These are phyloP conservation scores for Varanus komodoensis DNA, from an alignment of 2,113 vertebrate species.

Conservation along the genomic window DNA sequence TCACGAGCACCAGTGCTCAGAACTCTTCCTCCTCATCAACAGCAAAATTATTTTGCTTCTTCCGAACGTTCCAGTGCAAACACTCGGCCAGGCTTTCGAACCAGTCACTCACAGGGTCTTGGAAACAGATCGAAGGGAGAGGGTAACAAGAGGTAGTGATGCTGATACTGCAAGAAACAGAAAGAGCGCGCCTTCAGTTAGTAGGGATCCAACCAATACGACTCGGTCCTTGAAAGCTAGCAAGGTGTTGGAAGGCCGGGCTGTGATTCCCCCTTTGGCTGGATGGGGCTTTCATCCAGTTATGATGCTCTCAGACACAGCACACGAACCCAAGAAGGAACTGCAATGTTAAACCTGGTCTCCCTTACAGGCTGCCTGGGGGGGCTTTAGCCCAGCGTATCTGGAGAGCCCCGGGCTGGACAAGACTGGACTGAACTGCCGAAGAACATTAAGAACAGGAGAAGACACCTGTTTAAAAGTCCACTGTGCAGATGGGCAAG, in stretches of 20 bases:
- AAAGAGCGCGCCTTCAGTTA: conserved; percentile 4
- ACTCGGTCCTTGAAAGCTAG: not conserved
- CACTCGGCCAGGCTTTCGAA: conserved; percentile 87
- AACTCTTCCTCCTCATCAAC: conserved; percentile 74
- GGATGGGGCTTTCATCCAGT: not conserved
- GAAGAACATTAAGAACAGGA: too few relatives aligned
- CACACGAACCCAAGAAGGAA: not conserved
- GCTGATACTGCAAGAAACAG: conserved; percentile 77
- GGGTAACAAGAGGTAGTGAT: conserved; percentile 90
- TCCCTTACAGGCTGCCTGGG: too few relatives aligned
- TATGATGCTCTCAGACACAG: not conserved
- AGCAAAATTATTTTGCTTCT: conserved; percentile 82
- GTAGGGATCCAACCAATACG: not conserved
- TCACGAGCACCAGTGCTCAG: conserved; percentile 12
- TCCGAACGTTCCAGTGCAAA: conserved; percentile 87
- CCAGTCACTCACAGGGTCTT: conserved; percentile 86
- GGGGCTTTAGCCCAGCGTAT: too few relatives aligned
- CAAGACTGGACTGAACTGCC: too few relatives aligned
- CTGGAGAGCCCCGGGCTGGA: too few relatives aligned
- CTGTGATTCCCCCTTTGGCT: not conserved
- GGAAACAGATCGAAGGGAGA: conserved; percentile 86
- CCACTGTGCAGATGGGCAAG: too few relatives aligned
- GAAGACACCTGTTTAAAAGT: too few relatives aligned
- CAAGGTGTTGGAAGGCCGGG: too few relatives aligned
- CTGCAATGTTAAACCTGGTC: not conserved